Percentiles rank a stretch among this genome's conserved stretches.
Evolutionary conservation across 2,797 vertebrate genomes (phyloP).

Genomic region (Melanotaenia parkinsoni): DNA sequence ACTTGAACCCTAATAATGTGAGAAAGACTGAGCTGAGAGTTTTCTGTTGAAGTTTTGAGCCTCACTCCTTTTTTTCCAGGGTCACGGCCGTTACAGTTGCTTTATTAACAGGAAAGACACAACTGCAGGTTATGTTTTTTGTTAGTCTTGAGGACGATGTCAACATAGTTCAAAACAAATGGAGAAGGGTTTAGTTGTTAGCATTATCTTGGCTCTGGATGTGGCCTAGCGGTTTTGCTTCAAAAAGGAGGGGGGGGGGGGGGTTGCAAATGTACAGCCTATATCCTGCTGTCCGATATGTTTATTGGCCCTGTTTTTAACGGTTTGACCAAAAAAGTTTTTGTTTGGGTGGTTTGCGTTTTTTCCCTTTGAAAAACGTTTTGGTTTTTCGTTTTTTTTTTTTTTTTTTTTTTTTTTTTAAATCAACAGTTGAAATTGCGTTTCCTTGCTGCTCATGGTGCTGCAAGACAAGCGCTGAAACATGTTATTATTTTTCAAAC

Average conservation of each 20-base stretch:
- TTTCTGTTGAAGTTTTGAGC: constrained; percentile 60
- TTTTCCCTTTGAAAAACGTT: background rate
- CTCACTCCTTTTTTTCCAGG: constrained; percentile 20
- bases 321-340: background rate
- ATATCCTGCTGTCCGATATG: constrained; percentile 51
- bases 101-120: constrained; percentile 15
- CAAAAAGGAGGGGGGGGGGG: background rate
- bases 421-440: constrained; percentile 71
- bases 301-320: constrained; percentile 41
- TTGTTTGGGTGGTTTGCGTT: background rate
- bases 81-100: constrained; percentile 28
- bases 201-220: constrained; percentile 55
- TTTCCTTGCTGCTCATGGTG: constrained; percentile 25
- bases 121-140: constrained; percentile 24
- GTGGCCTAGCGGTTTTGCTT: constrained; percentile 58
- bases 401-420: constrained; percentile 1
- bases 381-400: background rate
- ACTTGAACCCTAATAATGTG: constrained; percentile 71
- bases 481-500: background rate
- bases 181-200: constrained; percentile 62
- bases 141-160: constrained; percentile 37
- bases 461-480: constrained; percentile 35
- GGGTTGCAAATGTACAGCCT: constrained; percentile 34
- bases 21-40: constrained; percentile 51
- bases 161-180: constrained; percentile 55